Evolutionary conservation across 2,888 invertebrate genomes (phyloP).

Genomic region (Caenorhabditis macrosperma): DNA sequence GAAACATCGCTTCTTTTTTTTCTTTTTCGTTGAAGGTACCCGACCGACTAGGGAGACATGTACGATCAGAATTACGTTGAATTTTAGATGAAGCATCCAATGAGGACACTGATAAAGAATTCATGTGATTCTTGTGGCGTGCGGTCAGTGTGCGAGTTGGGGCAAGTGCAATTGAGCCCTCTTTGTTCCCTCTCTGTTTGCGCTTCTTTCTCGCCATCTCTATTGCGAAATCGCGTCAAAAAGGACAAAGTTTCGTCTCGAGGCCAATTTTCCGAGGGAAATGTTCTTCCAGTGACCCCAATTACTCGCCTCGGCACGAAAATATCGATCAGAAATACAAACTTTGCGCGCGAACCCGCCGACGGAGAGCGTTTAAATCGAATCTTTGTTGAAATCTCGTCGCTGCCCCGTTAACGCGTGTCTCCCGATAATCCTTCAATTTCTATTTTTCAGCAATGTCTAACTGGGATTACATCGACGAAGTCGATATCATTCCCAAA

Average conservation of each 20-base stretch:
- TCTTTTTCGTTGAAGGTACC: neutral
- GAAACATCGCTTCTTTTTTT: too few relatives aligned
- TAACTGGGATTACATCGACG: constrained; percentile 88
- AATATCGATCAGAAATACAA: constrained; percentile 27
- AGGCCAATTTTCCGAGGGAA: constrained; percentile 6
- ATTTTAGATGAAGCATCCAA: neutral
- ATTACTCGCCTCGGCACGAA: constrained; percentile 18
- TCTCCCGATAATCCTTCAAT: neutral
- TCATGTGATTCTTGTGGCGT: constrained; percentile 10
- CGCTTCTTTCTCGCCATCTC: constrained; percentile 35
- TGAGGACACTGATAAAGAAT: constrained; percentile 5
- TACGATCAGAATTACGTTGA: neutral
- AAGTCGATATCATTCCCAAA: constrained; percentile 93
- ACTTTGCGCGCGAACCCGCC: constrained; percentile 1
- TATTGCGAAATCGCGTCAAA: constrained; percentile 44
- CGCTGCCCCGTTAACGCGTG: neutral
- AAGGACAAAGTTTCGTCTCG: constrained; percentile 1
- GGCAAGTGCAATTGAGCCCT: constrained; percentile 42
- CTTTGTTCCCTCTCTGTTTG: constrained; percentile 35
- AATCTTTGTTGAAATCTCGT: constrained; percentile 48
- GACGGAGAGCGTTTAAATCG: constrained; percentile 17
- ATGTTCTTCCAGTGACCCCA: constrained; percentile 43
- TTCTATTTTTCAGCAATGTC: constrained; percentile 51
- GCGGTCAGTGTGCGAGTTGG: neutral
- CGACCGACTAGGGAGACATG: neutral